A percentile compares a stretch with the other conserved stretches of the same genome.
phyloP scores from a whole-genome alignment of 1,140 invertebrate species.

The Zaprionus camerounensis region DNA sequence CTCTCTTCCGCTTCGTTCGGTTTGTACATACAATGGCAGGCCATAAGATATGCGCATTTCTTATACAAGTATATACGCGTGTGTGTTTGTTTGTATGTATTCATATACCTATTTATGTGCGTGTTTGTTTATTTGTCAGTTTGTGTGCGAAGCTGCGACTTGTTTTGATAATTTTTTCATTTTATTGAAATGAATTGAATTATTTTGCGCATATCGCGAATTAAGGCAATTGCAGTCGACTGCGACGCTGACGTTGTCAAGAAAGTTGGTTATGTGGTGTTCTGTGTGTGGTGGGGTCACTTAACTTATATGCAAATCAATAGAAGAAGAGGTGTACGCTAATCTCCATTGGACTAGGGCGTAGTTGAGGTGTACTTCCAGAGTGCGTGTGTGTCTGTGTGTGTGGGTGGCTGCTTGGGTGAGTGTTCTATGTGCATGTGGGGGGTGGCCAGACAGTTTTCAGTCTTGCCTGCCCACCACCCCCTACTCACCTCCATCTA shows the following conservation, averaged over 20 bases:
- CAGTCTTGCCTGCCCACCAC: not conserved
- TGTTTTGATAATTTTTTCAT: constrained; percentile 68
- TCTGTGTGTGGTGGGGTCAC: constrained; percentile 15
- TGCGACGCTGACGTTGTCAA: not conserved
- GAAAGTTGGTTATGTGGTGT: constrained; percentile 1
- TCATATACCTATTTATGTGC: constrained; percentile 28
- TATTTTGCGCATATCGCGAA: constrained; percentile 47
- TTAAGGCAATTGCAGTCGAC: constrained; percentile 27
- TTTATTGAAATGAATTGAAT: constrained; percentile 62
- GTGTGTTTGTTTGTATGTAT: constrained; percentile 14
- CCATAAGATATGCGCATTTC: constrained; percentile 82
- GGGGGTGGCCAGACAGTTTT: constrained; percentile 69
- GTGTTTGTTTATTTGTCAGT: constrained; percentile 43
- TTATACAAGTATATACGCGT: constrained; percentile 54
- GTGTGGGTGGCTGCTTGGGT: constrained; percentile 14
- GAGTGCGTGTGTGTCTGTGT: constrained; percentile 7
- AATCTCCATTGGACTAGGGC: constrained; percentile 25
- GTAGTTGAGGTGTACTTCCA: constrained; percentile 33
- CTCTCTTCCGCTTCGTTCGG: constrained; percentile 40
- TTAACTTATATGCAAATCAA: constrained; percentile 71
- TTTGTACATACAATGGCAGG: constrained; percentile 68
- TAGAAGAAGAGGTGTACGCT: not conserved
- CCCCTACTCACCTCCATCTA: not conserved
- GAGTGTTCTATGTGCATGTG: constrained; percentile 14
- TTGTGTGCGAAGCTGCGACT: constrained; percentile 76